Base-by-base conservation (phyloP, 1,140 invertebrate genomes). In the Elysia chlorotica region DNA sequence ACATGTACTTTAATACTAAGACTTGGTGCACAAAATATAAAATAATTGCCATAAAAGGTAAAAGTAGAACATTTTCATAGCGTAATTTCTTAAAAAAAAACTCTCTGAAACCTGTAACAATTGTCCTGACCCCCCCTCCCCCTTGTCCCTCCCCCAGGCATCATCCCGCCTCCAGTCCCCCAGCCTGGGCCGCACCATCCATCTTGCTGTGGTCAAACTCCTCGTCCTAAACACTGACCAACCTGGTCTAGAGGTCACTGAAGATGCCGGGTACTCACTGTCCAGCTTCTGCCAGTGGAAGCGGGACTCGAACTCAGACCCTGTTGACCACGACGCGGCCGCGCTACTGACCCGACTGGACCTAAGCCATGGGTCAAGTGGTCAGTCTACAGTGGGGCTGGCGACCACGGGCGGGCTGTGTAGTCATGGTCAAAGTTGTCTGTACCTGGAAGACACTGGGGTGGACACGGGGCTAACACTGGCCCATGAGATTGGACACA, bases 401-500 rank as follows among this genome's bases (percentile, higher is more conserved):
- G 80, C 79, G 17, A 76, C 72, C 25, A 65, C 76, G 3, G 74
- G 78, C 0, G 82, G 82, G 23, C 80, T 82, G 76, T 83, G 82
- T 66, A 63, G 72, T n/a, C 30, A 5, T 6, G 74, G 65, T 5
- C 68, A 59, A 3, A 70, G 75, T 14, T 83, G 82, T 61, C 74
- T 77, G n/a, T 66, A 75, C 21, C 71, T 68, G 33, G 67, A 83
- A 69, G 81, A 82, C 71, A 79, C 67, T 25, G 82, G 82, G 4
- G 33, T 82, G 38, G 73, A 67, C 23, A 68, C 70, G 10, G 80
- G 80, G 6, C 33, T 81, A 1, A 81, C 75, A 28, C 61, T 83
- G 28, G 79, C 82, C n/a, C 82, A 83, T 56, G 82, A 83, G 63
- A 73, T 76, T 14, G 82, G 79, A 25, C 82, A 83, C 65, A 74